These are phyloP conservation scores for Hylaeus anthracinus DNA, from an alignment of 1,140 invertebrate species.

Conservation along the genomic window DNA sequence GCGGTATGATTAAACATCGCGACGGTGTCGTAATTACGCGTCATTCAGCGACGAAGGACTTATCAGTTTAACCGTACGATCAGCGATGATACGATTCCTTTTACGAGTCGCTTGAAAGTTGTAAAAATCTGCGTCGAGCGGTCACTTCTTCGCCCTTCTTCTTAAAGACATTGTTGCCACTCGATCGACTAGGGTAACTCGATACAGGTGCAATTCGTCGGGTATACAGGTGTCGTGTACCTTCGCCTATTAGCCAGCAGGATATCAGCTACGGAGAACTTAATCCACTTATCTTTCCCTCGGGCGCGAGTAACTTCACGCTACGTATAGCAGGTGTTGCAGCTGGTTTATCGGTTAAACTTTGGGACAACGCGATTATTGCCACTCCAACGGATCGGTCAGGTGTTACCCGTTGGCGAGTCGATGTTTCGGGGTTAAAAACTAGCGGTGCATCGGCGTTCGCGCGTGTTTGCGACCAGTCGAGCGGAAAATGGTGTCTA, in stretches of 20 bases:
- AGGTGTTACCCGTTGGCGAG: constrained; percentile 37
- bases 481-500: constrained; percentile 9
- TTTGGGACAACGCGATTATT: constrained; percentile 59
- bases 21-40: too few species aligned
- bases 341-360: constrained; percentile 56
- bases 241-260: constrained; percentile 47
- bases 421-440: constrained; percentile 49
- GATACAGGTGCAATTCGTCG: constrained; percentile 21
- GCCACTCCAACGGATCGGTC: constrained; percentile 36
- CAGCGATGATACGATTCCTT: not conserved
- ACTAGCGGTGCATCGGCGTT: constrained; percentile 37
- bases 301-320: constrained; percentile 53
- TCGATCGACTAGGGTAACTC: constrained; percentile 25
- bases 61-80: not conserved
- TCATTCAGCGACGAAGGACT: not conserved
- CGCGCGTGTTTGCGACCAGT: not conserved
- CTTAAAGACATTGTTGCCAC: not conserved
- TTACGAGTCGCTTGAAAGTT: not conserved
- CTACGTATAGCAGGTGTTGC: constrained; percentile 61
- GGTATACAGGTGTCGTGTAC: constrained; percentile 42
- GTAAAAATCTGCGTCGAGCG: not conserved
- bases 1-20: constrained; percentile 8
- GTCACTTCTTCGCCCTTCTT: not conserved
- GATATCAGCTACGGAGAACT: constrained; percentile 58
- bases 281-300: constrained; percentile 66